A percentile compares a stretch with the other conserved stretches of the same genome.
Evolutionary conservation across 1,140 invertebrate genomes (phyloP).

Genomic region (Drosophila ercepeae): DNA sequence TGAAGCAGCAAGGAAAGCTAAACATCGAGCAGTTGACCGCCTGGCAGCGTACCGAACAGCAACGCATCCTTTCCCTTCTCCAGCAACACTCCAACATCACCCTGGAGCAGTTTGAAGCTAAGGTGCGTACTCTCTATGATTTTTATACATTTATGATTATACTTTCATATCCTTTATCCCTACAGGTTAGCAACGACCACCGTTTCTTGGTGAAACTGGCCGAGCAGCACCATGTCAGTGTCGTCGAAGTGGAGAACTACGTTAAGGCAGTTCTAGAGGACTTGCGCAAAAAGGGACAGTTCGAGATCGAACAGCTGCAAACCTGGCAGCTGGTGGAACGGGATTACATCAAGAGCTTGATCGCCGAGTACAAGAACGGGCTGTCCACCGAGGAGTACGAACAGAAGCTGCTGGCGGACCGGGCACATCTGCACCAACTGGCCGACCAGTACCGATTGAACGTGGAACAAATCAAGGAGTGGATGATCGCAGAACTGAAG

Average conservation of each 20-base stretch:
- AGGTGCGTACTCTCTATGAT: constrained; percentile 31
- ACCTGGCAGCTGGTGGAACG: constrained; percentile 74
- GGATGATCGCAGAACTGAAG: constrained; percentile 76
- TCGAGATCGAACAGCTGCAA: constrained; percentile 72
- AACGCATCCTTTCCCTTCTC: constrained; percentile 62
- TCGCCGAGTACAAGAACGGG: constrained; percentile 65
- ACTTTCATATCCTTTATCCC: not conserved
- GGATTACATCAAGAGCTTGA: constrained; percentile 71
- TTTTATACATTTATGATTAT: not conserved
- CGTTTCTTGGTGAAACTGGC: constrained; percentile 67
- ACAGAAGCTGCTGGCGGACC: constrained; percentile 62
- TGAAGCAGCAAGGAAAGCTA: constrained; percentile 71
- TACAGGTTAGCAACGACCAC: constrained; percentile 68
- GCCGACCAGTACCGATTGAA: constrained; percentile 73
- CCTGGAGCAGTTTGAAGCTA: constrained; percentile 68
- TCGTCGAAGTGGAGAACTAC: constrained; percentile 71
- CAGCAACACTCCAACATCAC: constrained; percentile 74
- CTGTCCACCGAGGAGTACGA: constrained; percentile 71
- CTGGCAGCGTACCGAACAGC: constrained; percentile 76
- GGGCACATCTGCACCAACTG: constrained; percentile 68
- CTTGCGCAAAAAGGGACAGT: constrained; percentile 68
- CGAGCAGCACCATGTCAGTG: constrained; percentile 73
- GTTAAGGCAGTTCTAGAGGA: constrained; percentile 74
- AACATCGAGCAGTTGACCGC: constrained; percentile 72
- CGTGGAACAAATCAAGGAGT: constrained; percentile 76